Base-by-base conservation (phyloP, 2,113 vertebrate species). In the Balaeniceps rex region DNA sequence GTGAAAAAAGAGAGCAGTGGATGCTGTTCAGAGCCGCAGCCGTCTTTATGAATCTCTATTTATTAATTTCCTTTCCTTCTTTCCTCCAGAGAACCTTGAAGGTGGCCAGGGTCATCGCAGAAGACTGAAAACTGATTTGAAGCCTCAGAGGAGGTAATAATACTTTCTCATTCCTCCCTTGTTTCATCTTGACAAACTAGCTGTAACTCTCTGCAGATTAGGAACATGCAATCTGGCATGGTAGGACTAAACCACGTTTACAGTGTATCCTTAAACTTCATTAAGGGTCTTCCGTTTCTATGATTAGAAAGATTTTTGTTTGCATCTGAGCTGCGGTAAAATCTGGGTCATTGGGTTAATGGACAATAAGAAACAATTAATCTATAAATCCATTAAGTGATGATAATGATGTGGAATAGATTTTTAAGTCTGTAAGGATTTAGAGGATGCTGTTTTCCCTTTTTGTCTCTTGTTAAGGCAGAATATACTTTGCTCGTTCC, bases 71-170 rank as follows among this genome's bases (percentile, higher is more conserved):
- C 89, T 97, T 95, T 95, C 49, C 58, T 96, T n/a, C 38, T 93
- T 93, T 76, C 93, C 84, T 79, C 66, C 46, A 68, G 65, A 80
- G 90, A 96, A 46, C 25, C 63, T 61, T 90, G 79, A 81, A 96
- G 82, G 94, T 95, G 90, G 82, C 72, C 69, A 42, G 60, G 93
- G 63, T 97, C 61, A 84, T 91, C 6, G 0, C 44, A 96, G 81
- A 42, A 69, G 81, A 54, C 34, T 92, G 89, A 87, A 97, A 95
- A 88, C 90, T 96, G 96, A 95, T 97, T 80, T 97, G 93, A 95
- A 96, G 70, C 87, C 88, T 82, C 86, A 61, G 85, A 97, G 90
- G 82, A 94, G 95, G 91, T 80, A 94, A 89, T 80, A 87, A 83
- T 79, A 65, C 60, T 70, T 90, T 93, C 95, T 87, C 46, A 71